Evolutionary conservation across 2,888 invertebrate genomes (phyloP).

Genomic region (Hermaeophaga mercurialis): DNA sequence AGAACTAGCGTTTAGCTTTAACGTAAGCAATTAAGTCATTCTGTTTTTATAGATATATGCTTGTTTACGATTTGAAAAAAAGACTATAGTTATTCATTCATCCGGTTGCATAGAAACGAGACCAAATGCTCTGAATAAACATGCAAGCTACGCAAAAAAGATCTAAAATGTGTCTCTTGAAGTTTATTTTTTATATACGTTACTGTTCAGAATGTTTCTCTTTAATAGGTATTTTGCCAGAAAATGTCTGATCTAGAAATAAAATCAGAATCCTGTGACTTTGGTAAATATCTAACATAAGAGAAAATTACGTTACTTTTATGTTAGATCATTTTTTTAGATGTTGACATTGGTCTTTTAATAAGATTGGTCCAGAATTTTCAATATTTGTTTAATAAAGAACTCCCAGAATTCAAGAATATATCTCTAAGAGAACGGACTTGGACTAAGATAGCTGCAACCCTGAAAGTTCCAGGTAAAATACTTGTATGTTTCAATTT

Average conservation of each 20-base stretch:
- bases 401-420: constrained; percentile 26
- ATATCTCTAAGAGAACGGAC: constrained; percentile 18
- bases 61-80: no score
- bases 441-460: constrained; percentile 25
- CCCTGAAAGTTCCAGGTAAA: constrained; percentile 26
- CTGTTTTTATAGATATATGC: no score
- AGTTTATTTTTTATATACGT: no score
- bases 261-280: not conserved
- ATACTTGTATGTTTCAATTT: no score
- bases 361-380: constrained; percentile 28
- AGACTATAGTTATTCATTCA: no score
- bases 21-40: not conserved
- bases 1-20: not conserved
- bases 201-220: no score
- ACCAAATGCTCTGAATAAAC: no score
- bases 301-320: not conserved
- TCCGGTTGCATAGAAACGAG: no score
- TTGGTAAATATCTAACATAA: not conserved
- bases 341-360: constrained; percentile 26
- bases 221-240: no score
- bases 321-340: constrained; percentile 18
- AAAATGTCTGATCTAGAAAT: not conserved
- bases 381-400: constrained; percentile 24
- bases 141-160: no score
- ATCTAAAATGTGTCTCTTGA: no score